Conservation (phyloP, 2,888 invertebrate species). For the Nezara viridula region DNA sequence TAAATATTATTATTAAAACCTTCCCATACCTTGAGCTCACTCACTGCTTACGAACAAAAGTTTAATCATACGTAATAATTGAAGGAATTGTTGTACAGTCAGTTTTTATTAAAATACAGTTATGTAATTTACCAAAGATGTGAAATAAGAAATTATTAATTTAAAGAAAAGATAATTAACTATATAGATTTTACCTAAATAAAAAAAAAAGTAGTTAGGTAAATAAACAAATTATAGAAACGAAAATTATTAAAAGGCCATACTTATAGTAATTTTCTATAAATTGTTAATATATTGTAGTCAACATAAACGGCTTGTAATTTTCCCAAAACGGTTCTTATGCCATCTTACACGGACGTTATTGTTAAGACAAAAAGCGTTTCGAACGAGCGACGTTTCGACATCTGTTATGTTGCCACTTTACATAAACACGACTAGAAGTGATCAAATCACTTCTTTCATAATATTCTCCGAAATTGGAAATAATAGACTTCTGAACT, state of each 20-base stretch:
- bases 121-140: no score
- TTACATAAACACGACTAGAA: slow-evolving; percentile 9
- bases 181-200: no score
- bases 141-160: no score
- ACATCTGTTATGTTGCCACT: slow-evolving; percentile 10
- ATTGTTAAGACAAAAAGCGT: not conserved
- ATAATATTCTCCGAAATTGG: not conserved
- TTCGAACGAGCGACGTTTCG: not conserved
- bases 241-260: not conserved
- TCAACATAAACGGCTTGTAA: not conserved
- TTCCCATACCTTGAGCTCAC: no score
- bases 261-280: not conserved
- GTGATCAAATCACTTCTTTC: not conserved
- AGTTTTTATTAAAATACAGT: no score
- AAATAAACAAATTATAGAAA: no score
- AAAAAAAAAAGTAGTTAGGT: no score
- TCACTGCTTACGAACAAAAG: no score
- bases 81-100: no score
- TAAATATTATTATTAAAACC: no score
- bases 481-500: not conserved
- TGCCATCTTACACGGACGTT: not conserved
- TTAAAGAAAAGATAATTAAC: no score
- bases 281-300: not conserved
- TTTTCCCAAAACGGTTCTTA: not conserved
- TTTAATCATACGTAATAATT: no score